Percentiles rank a stretch among this genome's conserved stretches.
phyloP scores from a whole-genome alignment of 2,797 vertebrate genomes.

The Botia almorhae region DNA sequence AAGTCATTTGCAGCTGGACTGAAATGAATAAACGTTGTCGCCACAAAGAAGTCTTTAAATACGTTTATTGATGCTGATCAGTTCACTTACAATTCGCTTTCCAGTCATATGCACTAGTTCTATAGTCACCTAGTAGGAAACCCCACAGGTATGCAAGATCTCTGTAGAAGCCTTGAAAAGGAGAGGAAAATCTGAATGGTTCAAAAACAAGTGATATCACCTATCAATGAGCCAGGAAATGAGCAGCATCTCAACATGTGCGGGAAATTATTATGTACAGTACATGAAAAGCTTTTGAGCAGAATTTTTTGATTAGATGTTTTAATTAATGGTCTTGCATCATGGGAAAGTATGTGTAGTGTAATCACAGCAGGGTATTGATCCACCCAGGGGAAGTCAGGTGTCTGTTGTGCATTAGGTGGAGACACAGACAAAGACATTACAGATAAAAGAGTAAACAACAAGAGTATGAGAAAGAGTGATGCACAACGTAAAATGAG shows the following conservation, averaged over 20 bases:
- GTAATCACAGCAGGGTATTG: conserved; percentile 25
- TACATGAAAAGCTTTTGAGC: conserved; percentile 37
- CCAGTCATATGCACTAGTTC: background rate
- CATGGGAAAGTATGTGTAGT: conserved; percentile 38
- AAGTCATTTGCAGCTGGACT: too few relatives aligned
- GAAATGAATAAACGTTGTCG: too few relatives aligned
- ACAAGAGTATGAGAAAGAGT: background rate
- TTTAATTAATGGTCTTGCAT: conserved; percentile 46
- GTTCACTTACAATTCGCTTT: too few relatives aligned
- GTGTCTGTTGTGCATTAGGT: conserved; percentile 56
- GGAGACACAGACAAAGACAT: background rate
- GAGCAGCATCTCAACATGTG: conserved; percentile 37
- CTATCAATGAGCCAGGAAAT: conserved; percentile 22
- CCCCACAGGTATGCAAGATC: background rate
- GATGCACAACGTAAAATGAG: conserved; percentile 27
- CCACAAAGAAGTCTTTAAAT: too few relatives aligned
- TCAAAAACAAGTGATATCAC: conserved; percentile 35
- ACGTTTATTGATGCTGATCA: too few relatives aligned
- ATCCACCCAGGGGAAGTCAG: conserved; percentile 45
- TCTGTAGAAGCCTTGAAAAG: background rate
- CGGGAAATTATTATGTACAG: conserved; percentile 24
- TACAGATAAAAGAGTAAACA: background rate
- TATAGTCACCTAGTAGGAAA: background rate
- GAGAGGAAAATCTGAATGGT: conserved; percentile 48
- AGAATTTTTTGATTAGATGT: conserved; percentile 52